A percentile compares a stretch with the other conserved stretches of the same genome.
Evolutionary conservation across 2,797 vertebrate genomes (phyloP).

Genomic region (Notamacropus eugenii): DNA sequence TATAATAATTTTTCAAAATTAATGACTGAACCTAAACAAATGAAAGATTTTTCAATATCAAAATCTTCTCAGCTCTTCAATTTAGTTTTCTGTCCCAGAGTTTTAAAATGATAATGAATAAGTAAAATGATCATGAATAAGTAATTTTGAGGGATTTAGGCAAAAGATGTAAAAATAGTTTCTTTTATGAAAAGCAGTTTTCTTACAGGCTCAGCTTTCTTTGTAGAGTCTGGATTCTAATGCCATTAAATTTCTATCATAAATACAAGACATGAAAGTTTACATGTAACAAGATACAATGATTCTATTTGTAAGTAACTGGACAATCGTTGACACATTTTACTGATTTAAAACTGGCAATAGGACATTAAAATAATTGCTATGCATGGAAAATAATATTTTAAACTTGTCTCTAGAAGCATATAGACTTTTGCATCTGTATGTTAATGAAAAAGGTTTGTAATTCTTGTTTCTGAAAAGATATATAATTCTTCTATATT

Average conservation of each 20-base stretch:
- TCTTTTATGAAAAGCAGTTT: conserved; percentile 57
- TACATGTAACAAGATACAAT: conserved; percentile 38
- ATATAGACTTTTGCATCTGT: conserved; percentile 29
- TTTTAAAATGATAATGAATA: conserved; percentile 55
- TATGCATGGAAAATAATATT: conserved; percentile 56
- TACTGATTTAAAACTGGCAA: conserved; percentile 65
- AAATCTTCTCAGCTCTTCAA: conserved; percentile 49
- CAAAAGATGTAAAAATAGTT: neutral
- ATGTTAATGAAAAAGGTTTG: neutral
- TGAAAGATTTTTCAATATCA: conserved; percentile 1
- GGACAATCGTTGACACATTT: conserved; percentile 55
- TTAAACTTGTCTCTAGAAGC: conserved; percentile 9
- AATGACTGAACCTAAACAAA: conserved; percentile 38
- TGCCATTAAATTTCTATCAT: conserved; percentile 71
- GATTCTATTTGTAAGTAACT: conserved; percentile 65
- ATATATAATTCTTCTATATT: conserved; percentile 26
- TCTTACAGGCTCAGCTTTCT: conserved; percentile 46
- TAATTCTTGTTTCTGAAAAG: neutral
- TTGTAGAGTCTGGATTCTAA: conserved; percentile 53
- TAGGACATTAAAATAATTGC: conserved; percentile 67
- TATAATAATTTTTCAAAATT: conserved; percentile 45
- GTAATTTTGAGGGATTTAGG: conserved; percentile 11
- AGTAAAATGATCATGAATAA: neutral
- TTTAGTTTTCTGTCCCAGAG: conserved; percentile 40
- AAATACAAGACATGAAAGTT: conserved; percentile 67